A percentile compares a stretch with the other conserved stretches of the same genome.
Conservation (phyloP, 2,113 vertebrate genomes). For the Petromus typicus region DNA sequence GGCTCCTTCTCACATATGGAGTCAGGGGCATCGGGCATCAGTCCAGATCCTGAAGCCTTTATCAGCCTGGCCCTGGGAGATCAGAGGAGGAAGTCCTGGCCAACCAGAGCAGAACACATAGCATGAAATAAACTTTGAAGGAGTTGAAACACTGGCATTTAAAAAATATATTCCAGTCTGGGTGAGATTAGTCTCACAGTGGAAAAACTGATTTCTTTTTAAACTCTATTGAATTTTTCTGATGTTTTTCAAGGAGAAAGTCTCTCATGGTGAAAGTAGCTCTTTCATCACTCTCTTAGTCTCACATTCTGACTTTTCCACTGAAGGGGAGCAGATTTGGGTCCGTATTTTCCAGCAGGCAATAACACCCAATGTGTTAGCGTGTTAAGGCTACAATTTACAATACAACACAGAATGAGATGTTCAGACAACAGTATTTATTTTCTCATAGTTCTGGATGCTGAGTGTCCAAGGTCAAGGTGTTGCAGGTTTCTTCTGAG, state of each 20-base stretch:
- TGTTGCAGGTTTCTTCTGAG: background rate
- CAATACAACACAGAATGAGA: background rate
- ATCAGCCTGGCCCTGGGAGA: background rate
- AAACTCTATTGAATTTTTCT: background rate
- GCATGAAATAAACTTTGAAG: background rate
- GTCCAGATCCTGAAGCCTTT: background rate
- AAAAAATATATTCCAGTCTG: background rate
- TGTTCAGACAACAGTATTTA: background rate
- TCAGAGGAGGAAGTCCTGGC: background rate
- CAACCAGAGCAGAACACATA: background rate
- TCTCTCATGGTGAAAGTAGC: background rate
- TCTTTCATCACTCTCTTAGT: background rate
- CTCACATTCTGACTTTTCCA: background rate
- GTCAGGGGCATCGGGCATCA: fast-evolving
- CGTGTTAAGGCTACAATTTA: background rate
- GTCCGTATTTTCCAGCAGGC: background rate
- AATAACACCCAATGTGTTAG: fast-evolving
- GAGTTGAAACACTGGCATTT: background rate
- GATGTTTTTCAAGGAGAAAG: background rate
- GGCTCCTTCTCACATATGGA: fast-evolving
- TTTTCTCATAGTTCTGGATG: background rate
- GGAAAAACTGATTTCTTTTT: background rate
- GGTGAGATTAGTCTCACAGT: background rate
- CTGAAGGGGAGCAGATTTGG: background rate
- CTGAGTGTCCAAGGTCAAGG: background rate